Percentiles rank a stretch among this genome's conserved stretches.
Conservation (phyloP, 2,888 invertebrate genomes). For the Noctua pronuba region DNA sequence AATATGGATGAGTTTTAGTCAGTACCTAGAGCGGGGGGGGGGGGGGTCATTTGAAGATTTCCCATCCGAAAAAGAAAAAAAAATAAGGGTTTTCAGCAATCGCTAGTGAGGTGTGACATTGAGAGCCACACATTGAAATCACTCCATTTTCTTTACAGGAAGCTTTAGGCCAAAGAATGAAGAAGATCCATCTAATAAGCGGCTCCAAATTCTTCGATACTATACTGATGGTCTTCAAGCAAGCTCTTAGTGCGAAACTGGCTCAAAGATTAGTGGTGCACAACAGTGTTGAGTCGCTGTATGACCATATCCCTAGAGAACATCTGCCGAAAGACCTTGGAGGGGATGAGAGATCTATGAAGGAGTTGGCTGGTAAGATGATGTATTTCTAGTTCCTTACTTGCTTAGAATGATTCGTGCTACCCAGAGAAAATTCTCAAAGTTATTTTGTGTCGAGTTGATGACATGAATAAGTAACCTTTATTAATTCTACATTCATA, state of each 20-base stretch:
- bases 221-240: conserved; percentile 64
- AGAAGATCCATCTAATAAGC: conserved; percentile 68
- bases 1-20: too few species aligned
- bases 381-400: neutral
- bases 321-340: conserved; percentile 72
- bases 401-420: neutral
- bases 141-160: conserved; percentile 63
- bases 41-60: too few species aligned
- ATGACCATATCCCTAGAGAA: conserved; percentile 66
- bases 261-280: conserved; percentile 67
- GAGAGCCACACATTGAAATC: neutral
- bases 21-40: too few species aligned
- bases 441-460: neutral
- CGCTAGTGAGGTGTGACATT: too few species aligned
- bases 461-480: too few species aligned
- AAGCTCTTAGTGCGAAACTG: conserved; percentile 69
- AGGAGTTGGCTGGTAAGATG: conserved; percentile 68
- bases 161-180: conserved; percentile 67
- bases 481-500: too few species aligned
- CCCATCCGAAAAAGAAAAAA: too few species aligned
- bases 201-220: conserved; percentile 70
- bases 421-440: neutral
- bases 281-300: conserved; percentile 63
- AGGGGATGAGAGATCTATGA: conserved; percentile 63
- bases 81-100: too few species aligned